A percentile compares a stretch with the other conserved stretches of the same genome.
phyloP scores from a whole-genome alignment of 2,797 vertebrate species.

The Sebastes minor region DNA sequence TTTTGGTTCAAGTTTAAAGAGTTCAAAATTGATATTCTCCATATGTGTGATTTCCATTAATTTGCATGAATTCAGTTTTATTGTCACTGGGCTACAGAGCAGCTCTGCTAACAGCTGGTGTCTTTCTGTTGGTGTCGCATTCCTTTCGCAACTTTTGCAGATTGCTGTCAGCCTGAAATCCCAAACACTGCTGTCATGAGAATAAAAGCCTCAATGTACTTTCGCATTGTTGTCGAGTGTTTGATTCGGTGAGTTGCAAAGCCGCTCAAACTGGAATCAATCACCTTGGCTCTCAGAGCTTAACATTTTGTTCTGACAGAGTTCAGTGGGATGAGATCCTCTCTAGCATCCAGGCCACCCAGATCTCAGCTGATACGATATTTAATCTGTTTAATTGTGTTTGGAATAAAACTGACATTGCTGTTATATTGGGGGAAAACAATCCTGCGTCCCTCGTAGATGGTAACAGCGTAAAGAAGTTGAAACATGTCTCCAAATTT shows the following conservation, averaged over 20 bases:
- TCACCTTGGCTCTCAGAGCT: background rate
- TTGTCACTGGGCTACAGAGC: background rate
- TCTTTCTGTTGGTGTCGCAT: slow-evolving; percentile 18
- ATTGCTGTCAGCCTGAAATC: background rate
- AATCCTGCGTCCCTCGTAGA: too few species aligned
- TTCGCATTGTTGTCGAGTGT: background rate
- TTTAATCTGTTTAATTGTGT: background rate
- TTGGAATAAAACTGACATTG: background rate
- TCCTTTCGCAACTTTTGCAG: background rate
- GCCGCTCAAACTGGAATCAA: slow-evolving; percentile 26
- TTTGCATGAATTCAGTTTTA: background rate
- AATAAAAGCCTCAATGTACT: background rate
- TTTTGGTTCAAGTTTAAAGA: background rate
- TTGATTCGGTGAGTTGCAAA: slow-evolving; percentile 23
- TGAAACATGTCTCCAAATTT: too few species aligned
- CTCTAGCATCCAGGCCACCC: slow-evolving; percentile 3
- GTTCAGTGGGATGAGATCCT: background rate
- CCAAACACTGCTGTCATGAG: background rate
- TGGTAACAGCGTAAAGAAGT: too few species aligned
- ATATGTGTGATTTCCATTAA: background rate
- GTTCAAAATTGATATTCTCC: background rate
- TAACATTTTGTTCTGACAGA: background rate
- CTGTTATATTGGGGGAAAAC: too few species aligned
- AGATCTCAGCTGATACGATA: background rate
- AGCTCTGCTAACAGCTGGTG: slow-evolving; percentile 14